Base-by-base conservation (phyloP, 1,140 invertebrate genomes). In the Heliconius melpomene region DNA sequence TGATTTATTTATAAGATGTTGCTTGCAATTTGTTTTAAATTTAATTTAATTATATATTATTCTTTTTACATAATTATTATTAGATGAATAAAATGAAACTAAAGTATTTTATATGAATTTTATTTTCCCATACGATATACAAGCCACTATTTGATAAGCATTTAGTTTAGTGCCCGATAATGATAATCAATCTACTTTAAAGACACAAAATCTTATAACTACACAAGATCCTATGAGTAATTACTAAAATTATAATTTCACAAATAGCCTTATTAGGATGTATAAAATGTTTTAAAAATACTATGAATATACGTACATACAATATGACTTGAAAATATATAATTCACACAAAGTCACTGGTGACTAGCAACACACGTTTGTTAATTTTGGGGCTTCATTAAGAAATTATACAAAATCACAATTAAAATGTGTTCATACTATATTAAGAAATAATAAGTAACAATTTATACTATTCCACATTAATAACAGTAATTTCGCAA, bases 1-100 rank as follows among this genome's bases (percentile, higher is more conserved):
- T 29, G 60, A 16, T 66, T 66, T 66, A 66, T 66, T 66, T 66
- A 66, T 66, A 66, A 66, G 60, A 66, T 66, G 26, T 66, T 66
- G 60, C 60, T 66, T 66, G 60, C 60, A 66, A 66, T 66, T 66
- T 66, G 60, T 66, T 66, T 66, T 26, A 66, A 66, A 66, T 11
- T 66, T 66, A 29, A 66, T 66, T 66, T 66, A 66, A 66, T 66
- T 66, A 66, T 66, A 60, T 60, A 60, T 60, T 60, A 66, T 66
- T 66, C 60, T 66, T 66, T 66, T 66, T 66, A 66, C 60, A 66
- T 66, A 66, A 66, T 66, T 66, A 66, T 66, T 66, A 66, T 66
- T 66, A 66, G 60, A 66, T 66, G 60, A 66, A 66, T 66, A 66
- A 66, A 66, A 66, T 66, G 60, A 66, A 66, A 66, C 60, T 66